Base-by-base conservation (phyloP, 1,140 invertebrate species). In the Drosophila paulistorum region DNA sequence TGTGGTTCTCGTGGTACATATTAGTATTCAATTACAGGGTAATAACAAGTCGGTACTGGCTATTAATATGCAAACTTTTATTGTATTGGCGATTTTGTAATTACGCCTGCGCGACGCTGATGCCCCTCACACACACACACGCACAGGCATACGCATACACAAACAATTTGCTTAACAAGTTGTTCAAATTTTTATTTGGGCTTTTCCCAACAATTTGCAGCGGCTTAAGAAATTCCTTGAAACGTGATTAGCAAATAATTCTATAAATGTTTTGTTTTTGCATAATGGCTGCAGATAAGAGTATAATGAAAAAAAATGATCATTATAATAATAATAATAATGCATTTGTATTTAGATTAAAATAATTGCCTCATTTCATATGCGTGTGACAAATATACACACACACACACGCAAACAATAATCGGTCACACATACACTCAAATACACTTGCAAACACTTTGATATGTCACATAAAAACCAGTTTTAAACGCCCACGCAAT, bases 21-120 rank as follows among this genome's bases (percentile, higher is more conserved):
- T n/a, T 5, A 7, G 0, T 30, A 7, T 30, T 3, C 6, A 30
- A 30, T 30, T 30, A 30, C 2, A 51, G 20, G 17, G 45, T 51
- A 51, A 11, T 7, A 11, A 10, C 45, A 51, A 23, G 45, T 51
- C 45, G 45, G 17, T 23, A 9, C 17, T 3, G 11, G 20, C 17
- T 2, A 3, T 51, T 11, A 10, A 20, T 51, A 51, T 11, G 20
- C 42, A n/a, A 23, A 20, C 45, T 51, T 51, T 51, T 51, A 23
- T 39, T 17, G 26, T 63, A 83, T 83, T 71, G 72, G 72, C 79
- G 84, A 87, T 86, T 86, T 86, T 83, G 82, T 87, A 86, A 86
- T 87, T 83, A 51, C 45, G 45, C 45, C 20, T 51, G 45, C 45
- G 45, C 45, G 45, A 51, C 45, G 17, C 20, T 51, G 45, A 9